A percentile compares a stretch with the other conserved stretches of the same genome.
Evolutionary conservation across 1,140 invertebrate genomes (phyloP).

Genomic region (Sipha flava): DNA sequence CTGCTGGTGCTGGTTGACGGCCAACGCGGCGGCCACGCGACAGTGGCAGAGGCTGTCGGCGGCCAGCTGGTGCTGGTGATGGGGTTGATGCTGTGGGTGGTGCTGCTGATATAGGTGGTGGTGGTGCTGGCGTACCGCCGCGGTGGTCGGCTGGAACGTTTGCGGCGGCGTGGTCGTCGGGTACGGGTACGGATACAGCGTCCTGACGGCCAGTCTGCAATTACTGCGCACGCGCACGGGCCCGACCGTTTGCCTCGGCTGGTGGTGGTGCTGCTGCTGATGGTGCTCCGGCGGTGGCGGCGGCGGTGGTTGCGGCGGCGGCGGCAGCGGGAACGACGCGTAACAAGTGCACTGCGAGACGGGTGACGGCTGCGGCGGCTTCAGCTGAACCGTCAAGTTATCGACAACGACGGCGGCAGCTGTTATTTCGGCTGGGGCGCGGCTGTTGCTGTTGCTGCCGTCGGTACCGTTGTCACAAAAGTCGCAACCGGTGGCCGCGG

Average conservation of each 20-base stretch:
- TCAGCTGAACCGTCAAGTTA: neutral
- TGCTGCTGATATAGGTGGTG: neutral
- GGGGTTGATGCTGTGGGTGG: neutral
- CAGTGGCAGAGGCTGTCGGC: neutral
- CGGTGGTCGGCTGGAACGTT: neutral
- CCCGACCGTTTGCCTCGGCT: neutral
- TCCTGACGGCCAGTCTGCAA: conserved; percentile 23
- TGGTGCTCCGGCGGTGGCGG: too few relatives aligned
- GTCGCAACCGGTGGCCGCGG: neutral
- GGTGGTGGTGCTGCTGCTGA: neutral
- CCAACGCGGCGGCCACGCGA: neutral
- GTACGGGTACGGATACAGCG: conserved; percentile 14
- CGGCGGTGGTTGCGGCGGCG: neutral
- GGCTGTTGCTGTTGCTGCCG: neutral
- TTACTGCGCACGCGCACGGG: neutral
- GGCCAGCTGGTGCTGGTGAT: neutral
- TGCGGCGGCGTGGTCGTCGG: neutral
- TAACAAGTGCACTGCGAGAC: neutral
- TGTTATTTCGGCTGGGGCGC: neutral
- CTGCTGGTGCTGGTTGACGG: neutral
- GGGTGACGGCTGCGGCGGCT: neutral
- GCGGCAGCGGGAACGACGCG: neutral
- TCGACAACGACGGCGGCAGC: neutral
- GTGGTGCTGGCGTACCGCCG: neutral
- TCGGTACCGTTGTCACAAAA: neutral